These are phyloP conservation scores for Drosophila vallismaia DNA, from an alignment of 2,888 invertebrate genomes.

Conservation along the genomic window DNA sequence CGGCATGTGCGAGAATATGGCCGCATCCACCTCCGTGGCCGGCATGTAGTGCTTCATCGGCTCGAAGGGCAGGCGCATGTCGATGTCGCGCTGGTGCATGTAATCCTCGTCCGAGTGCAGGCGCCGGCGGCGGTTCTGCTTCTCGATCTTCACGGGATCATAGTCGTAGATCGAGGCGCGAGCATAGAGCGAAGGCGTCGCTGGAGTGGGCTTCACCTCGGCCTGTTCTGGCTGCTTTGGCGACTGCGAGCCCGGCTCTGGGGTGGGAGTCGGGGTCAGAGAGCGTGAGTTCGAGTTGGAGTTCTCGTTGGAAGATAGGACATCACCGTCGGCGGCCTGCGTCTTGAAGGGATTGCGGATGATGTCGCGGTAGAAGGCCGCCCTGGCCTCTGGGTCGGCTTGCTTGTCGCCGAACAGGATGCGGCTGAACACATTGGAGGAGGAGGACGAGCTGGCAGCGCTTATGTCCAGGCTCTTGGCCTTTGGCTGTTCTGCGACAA, in stretches of 20 bases:
- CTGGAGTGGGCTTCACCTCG: not conserved
- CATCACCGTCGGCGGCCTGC: slow-evolving; percentile 38
- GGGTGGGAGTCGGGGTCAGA: slow-evolving; percentile 72
- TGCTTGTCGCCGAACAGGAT: slow-evolving; percentile 45
- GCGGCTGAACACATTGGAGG: slow-evolving; percentile 30
- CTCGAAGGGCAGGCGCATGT: slow-evolving; percentile 92
- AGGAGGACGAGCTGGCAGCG: not conserved
- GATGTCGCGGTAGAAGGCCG: slow-evolving; percentile 57
- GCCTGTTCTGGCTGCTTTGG: slow-evolving; percentile 42
- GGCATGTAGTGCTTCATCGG: slow-evolving; percentile 92
- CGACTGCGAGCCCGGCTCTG: slow-evolving; percentile 73
- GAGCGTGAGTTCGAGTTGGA: slow-evolving; percentile 73
- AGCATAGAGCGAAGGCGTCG: slow-evolving; percentile 59
- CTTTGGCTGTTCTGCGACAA: not conserved
- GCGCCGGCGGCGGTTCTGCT: slow-evolving; percentile 38
- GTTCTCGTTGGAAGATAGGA: slow-evolving; percentile 31
- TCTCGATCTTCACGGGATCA: slow-evolving; percentile 56
- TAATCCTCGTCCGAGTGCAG: slow-evolving; percentile 9
- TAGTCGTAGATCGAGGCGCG: slow-evolving; percentile 82
- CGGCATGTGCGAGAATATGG: slow-evolving; percentile 90
- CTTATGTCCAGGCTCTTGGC: not conserved
- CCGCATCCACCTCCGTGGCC: slow-evolving; percentile 94
- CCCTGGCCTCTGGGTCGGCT: slow-evolving; percentile 40
- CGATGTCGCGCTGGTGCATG: slow-evolving; percentile 86
- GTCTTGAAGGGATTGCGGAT: slow-evolving; percentile 72